Percentiles rank a stretch among this genome's conserved stretches.
These are phyloP conservation scores for Brachionus sp. DNA, from an alignment of 1,140 invertebrate species.

Conservation along the genomic window DNA sequence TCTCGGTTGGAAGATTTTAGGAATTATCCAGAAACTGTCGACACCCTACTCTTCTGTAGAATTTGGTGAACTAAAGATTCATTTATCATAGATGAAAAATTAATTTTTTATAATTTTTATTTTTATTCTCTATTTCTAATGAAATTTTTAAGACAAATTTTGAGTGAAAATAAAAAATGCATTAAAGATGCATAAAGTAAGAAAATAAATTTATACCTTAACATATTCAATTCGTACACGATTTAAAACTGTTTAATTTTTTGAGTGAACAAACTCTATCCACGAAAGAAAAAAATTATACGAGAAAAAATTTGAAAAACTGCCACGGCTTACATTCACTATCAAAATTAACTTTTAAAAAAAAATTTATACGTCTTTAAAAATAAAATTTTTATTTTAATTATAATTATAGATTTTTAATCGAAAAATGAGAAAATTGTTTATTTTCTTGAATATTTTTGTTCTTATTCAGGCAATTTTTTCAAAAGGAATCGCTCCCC, in stretches of 20 bases:
- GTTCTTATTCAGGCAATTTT: background rate
- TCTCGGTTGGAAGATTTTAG: too few species aligned
- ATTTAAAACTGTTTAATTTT: background rate
- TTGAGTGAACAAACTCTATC: background rate
- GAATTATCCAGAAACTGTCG: too few species aligned
- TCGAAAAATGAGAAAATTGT: background rate
- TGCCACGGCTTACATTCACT: conserved; percentile 30
- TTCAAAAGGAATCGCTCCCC: conserved; percentile 6
- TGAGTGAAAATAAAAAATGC: background rate
- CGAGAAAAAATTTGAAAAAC: background rate
- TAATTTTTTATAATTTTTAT: background rate
- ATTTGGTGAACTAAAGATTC: background rate
- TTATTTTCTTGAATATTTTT: background rate
- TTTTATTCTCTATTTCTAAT: background rate
- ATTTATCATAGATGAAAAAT: background rate
- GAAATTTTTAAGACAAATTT: background rate
- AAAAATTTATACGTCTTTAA: background rate
- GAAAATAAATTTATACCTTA: background rate
- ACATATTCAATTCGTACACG: background rate
- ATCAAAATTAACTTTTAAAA: conserved; percentile 21
- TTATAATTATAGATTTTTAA: background rate
- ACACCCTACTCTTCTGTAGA: too few species aligned
- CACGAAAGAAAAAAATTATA: background rate
- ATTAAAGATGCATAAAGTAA: background rate
- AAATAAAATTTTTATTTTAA: background rate